phyloP scores from a whole-genome alignment of 2,797 vertebrate species.

The Pseudochirops cupreus region DNA sequence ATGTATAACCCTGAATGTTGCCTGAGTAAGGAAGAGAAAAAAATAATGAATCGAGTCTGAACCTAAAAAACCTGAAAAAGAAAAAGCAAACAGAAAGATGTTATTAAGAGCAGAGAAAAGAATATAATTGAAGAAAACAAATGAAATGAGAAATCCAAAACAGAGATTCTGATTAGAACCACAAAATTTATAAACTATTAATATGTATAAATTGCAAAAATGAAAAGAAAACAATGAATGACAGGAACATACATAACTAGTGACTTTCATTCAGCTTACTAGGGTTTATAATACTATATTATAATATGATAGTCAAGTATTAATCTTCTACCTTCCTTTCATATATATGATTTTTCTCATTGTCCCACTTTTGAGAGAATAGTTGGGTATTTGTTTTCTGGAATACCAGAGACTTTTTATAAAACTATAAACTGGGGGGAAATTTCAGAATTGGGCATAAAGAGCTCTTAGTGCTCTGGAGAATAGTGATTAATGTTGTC shows the following conservation, averaged over 20 bases:
- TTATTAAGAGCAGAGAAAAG: too few relatives aligned
- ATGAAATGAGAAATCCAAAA: too few relatives aligned
- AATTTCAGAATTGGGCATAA: conserved; percentile 55
- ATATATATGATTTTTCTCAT: neutral
- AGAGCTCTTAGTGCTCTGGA: neutral
- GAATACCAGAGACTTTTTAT: neutral
- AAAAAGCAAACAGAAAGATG: too few relatives aligned
- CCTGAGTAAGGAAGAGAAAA: too few relatives aligned
- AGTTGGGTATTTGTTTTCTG: neutral
- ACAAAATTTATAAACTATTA: too few relatives aligned
- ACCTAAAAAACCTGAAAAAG: too few relatives aligned
- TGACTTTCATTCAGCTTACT: neutral
- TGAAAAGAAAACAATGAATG: neutral
- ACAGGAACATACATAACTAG: neutral
- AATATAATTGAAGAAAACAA: too few relatives aligned
- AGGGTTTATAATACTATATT: conserved; percentile 14
- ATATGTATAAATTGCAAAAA: too few relatives aligned
- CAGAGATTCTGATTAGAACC: too few relatives aligned
- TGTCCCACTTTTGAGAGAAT: neutral
- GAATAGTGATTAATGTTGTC: neutral
- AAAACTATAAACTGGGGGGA: neutral
- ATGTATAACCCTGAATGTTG: too few relatives aligned
- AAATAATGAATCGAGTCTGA: too few relatives aligned
- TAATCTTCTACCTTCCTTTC: neutral
- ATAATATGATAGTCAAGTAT: conserved; percentile 14